Evolutionary conservation across 2,113 vertebrate genomes (phyloP), one percentile per base, ranked within the genome.

Genomic region (Rhipidura dahli): DNA sequence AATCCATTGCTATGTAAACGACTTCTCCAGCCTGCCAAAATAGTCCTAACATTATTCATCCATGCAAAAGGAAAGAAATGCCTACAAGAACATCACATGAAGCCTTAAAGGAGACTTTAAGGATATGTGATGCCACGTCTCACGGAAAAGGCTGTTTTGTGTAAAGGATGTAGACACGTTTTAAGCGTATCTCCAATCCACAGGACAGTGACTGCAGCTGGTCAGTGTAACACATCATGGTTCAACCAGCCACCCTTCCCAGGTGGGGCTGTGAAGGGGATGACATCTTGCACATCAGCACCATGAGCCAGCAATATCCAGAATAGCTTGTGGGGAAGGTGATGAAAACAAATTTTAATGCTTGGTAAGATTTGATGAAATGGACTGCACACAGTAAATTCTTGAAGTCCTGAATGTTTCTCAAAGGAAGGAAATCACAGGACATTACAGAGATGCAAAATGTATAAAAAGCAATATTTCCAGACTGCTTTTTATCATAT

Each of bases 261-360:
- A 5, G 0, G 0, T 23, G 6, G 12, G n/a, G 15, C 24, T 81
- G 27, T 27, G 35, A 54, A 51, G 4, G 3, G 39, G 26, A 50
- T 69, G 26, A 37, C 22, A 73, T 17, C 30, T 12, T 73, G 33
- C 30, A 78, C 39, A 40, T 64, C 69, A 56, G 39, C 14, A 84
- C 22, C 21, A 15, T 1, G 1, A 59, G 11, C 22, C 13, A 59
- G 19, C 0, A 4, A 33, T 50, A n/a, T 30, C 22, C 11, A 68
- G 65, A 81, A 53, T 6, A 47, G 7, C 14, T 59, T 14, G 9
- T 54, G 39, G 66, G 2, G 15, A 78, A 56, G 11, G 6, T 47
- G 23, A 40, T 64, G 37, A 65, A 90, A 64, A 47, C 9, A 69
- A 81, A 69, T 37, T 28, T 64, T 45, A 64, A 27, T 60, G 7